These are phyloP conservation scores for Rhopalosiphum nymphaeae DNA, from an alignment of 2,888 invertebrate species.

Conservation along the genomic window DNA sequence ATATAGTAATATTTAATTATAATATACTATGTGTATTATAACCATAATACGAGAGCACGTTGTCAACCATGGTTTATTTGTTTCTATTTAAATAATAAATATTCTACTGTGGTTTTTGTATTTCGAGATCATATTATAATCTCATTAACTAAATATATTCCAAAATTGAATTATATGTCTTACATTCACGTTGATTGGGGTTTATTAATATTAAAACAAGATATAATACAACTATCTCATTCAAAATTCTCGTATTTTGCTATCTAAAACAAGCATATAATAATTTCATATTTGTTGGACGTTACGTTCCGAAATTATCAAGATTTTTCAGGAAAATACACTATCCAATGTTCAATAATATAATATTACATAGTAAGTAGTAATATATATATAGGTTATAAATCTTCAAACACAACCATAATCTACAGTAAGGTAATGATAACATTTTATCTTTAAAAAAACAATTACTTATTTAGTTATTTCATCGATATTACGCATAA, in stretches of 20 bases:
- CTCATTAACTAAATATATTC: background rate
- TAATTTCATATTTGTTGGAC: background rate
- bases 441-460: background rate
- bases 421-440: no score
- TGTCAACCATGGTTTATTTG: background rate
- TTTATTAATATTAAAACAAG: background rate
- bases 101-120: background rate
- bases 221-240: background rate
- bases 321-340: background rate
- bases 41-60: background rate
- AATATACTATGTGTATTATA: background rate
- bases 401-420: no score
- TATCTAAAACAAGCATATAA: background rate
- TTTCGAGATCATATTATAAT: background rate
- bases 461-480: background rate
- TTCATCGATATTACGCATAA: background rate
- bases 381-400: background rate
- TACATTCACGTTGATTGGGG: background rate
- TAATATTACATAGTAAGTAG: background rate
- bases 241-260: background rate
- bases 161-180: background rate
- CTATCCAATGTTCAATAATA: background rate
- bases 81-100: background rate
- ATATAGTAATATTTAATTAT: conserved; percentile 11
- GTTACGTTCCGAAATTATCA: background rate